Evolutionary conservation across 2,888 invertebrate genomes (phyloP).

Genomic region (Poecilobothrus nobilitatus): DNA sequence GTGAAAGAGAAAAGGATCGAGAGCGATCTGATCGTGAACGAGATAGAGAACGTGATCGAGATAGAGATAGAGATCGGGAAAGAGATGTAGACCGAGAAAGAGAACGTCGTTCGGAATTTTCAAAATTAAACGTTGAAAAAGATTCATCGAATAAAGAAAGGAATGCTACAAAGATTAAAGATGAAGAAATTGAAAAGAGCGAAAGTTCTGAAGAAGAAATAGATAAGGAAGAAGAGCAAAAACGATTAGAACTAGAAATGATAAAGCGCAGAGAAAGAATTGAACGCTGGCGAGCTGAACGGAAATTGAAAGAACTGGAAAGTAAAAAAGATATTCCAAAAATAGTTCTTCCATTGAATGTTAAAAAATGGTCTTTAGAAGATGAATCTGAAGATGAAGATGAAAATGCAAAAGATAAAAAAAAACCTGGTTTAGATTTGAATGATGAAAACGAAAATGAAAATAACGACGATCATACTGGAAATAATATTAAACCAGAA

Average conservation of each 20-base stretch:
- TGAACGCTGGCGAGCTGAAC: slow-evolving; percentile 90
- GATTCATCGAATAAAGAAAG: slow-evolving; percentile 19
- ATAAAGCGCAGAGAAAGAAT: slow-evolving; percentile 90
- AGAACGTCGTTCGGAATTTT: slow-evolving; percentile 22
- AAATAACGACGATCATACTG: slow-evolving; percentile 37
- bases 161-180: slow-evolving; percentile 31
- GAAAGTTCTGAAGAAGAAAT: slow-evolving; percentile 46
- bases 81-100: slow-evolving; percentile 32
- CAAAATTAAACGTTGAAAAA: slow-evolving; percentile 26
- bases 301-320: slow-evolving; percentile 79
- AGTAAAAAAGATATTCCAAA: slow-evolving; percentile 65
- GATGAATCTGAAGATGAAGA: slow-evolving; percentile 93
- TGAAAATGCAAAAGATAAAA: slow-evolving; percentile 31
- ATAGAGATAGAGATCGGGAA: slow-evolving; percentile 45
- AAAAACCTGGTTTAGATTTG: slow-evolving; percentile 9
- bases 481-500: background rate
- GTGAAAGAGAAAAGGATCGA: slow-evolving; percentile 45
- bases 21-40: slow-evolving; percentile 22
- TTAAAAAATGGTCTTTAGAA: slow-evolving; percentile 90
- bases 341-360: slow-evolving; percentile 43
- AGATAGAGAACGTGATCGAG: slow-evolving; percentile 32
- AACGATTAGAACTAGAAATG: slow-evolving; percentile 87
- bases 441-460: slow-evolving; percentile 36
- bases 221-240: slow-evolving; percentile 79
- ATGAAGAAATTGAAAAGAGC: slow-evolving; percentile 24